These are phyloP conservation scores for Rhagophthalmus giganteus DNA, from an alignment of 2,888 invertebrate species.

Conservation along the genomic window DNA sequence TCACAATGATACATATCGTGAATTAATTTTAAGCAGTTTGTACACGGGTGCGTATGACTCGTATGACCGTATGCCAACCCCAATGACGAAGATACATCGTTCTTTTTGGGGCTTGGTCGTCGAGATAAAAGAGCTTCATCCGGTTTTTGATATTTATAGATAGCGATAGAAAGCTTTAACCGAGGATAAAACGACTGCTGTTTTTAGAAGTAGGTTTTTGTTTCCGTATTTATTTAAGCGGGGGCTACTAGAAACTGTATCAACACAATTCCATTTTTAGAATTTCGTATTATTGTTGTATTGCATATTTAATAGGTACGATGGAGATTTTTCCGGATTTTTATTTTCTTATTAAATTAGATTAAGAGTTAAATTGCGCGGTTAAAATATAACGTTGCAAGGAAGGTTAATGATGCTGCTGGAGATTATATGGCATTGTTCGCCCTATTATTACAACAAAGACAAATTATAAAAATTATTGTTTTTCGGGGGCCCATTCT, in stretches of 20 bases:
- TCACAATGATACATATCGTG: conserved; percentile 28
- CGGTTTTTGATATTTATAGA: conserved; percentile 15
- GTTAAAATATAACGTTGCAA: too few relatives aligned
- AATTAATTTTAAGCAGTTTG: conserved; percentile 36
- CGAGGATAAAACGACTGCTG: conserved; percentile 1
- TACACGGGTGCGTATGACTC: conserved; percentile 36
- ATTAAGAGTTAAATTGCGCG: too few relatives aligned
- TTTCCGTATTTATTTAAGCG: neutral
- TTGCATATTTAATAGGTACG: too few relatives aligned
- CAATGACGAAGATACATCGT: conserved; percentile 37
- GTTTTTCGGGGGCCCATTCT: conserved; percentile 11
- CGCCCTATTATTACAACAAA: conserved; percentile 10
- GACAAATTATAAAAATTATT: conserved; percentile 13
- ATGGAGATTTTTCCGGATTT: too few relatives aligned
- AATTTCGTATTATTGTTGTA: too few relatives aligned
- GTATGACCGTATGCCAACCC: conserved; percentile 30
- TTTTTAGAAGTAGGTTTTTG: neutral
- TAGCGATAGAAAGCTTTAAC: neutral
- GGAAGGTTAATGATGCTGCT: neutral
- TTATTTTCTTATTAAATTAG: too few relatives aligned
- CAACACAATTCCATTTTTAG: too few relatives aligned
- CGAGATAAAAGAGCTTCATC: conserved; percentile 19
- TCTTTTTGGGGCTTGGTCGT: conserved; percentile 12
- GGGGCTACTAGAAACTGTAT: too few relatives aligned
- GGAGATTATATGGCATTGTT: neutral